Conservation (phyloP, 2,888 invertebrate species). For the Agriotes lineatus region DNA sequence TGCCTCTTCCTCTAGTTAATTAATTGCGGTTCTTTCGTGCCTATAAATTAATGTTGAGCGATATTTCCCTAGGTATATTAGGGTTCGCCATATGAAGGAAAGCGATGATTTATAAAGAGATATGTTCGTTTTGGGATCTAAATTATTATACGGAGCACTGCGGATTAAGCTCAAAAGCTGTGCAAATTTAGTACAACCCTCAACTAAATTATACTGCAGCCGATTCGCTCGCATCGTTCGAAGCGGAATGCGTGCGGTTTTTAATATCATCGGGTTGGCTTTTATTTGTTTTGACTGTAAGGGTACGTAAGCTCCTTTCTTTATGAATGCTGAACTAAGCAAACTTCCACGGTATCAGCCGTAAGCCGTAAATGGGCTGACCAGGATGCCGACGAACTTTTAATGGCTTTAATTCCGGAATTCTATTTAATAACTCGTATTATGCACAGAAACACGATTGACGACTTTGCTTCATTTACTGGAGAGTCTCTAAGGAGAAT, state of each 20-base stretch:
- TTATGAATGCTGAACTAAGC: no score
- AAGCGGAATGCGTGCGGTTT: no score
- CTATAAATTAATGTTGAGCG: conserved; percentile 34
- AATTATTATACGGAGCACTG: conserved; percentile 22
- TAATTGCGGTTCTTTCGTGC: conserved; percentile 38
- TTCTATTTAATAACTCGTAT: not conserved
- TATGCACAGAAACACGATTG: not conserved
- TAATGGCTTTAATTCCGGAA: not conserved
- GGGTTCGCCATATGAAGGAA: conserved; percentile 29
- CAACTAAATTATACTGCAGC: conserved; percentile 11
- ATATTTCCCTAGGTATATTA: conserved; percentile 39
- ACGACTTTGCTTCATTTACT: not conserved
- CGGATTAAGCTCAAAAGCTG: conserved; percentile 32
- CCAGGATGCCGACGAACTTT: no score
- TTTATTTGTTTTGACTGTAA: no score
- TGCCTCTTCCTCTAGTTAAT: conserved; percentile 32
- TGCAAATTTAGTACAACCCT: conserved; percentile 26
- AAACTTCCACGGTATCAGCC: no score
- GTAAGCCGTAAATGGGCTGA: no score
- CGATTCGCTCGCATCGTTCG: no score
- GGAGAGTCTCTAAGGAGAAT: not conserved
- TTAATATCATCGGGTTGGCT: no score
- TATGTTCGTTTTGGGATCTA: conserved; percentile 34
- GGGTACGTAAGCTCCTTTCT: no score
- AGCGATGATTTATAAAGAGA: conserved; percentile 36